Base-by-base conservation (phyloP, 64 coral and sea anemone genomes). In the Astreopora myriophthalma region DNA sequence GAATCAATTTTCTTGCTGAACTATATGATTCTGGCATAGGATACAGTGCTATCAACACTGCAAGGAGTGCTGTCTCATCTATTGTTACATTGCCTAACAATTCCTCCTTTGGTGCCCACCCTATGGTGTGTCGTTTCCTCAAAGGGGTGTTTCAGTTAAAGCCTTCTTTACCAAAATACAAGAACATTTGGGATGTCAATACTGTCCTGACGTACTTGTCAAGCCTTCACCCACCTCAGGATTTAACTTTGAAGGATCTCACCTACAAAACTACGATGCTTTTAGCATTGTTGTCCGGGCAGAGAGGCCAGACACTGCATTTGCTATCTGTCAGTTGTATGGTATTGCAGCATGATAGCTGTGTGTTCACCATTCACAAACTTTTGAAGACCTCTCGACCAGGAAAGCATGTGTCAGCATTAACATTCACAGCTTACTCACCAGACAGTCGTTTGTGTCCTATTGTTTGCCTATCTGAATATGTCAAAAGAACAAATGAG, bases 121-220 rank as follows among this genome's bases (percentile, higher is more conserved):
- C 67, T 6, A 71, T 31, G 67, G 88, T 85, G 39, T 68, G 75
- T 55, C 78, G 39, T 60, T 92, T 92, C 70, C 31, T 92, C 12
- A 92, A 75, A 88, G 76, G 75, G 14, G 71, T 91, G 39, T 91
- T 80, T 64, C 75, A 91, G 38, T 72, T 82, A 46, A 91, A 82
- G 32, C 88, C 88, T 19, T 79, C 76, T 8, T 55, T 91, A 38
- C 88, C 88, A 20, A 61, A 77, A 69, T 91, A 91, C 65, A 71
- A 61, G 79, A n/a, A 67, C 36, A 74, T 91, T 52, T 91, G 88
- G 88, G 76, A 88, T 63, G 71, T 88, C 24, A 71, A 71, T 22
- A 75, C 71, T 46, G 86, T 88, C 14, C 23, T 79, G 40, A 79
- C 75, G n/a, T 79, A 29, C 46, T 55, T 79, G 49, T 48, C 16